A percentile compares a stretch with the other conserved stretches of the same genome.
These are phyloP conservation scores for Chloroceryle aenea DNA, from an alignment of 2,113 vertebrate genomes.

Conservation along the genomic window DNA sequence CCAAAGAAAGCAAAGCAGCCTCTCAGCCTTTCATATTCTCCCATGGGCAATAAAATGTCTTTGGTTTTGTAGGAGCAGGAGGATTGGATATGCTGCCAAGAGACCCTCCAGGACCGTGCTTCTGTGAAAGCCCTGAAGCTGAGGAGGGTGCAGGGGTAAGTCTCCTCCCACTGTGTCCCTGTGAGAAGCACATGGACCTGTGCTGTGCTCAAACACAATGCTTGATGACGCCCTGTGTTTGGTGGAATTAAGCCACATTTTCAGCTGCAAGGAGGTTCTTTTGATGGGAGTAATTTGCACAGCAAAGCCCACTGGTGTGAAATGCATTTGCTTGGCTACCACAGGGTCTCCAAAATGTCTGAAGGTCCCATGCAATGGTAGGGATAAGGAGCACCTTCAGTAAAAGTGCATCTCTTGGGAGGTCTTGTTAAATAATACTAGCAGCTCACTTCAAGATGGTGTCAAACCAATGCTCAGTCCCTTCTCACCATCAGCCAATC, in stretches of 20 bases:
- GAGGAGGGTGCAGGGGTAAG: conserved; percentile 57
- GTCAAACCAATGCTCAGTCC: not conserved
- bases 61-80: conserved; percentile 54
- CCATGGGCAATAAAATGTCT: conserved; percentile 42
- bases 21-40: not conserved
- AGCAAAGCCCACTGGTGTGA: not conserved
- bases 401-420: not conserved
- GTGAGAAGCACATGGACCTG: not conserved
- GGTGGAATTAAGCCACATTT: fast-evolving
- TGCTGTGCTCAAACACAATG: not conserved
- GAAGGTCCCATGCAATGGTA: fast-evolving
- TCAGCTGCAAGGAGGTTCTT: not conserved
- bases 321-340: not conserved
- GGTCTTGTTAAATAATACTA: not conserved
- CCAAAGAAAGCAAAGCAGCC: not conserved
- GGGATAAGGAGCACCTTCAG: not conserved
- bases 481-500: not conserved
- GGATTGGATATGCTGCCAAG: not conserved
- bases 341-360: not conserved
- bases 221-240: not conserved
- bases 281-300: not conserved
- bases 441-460: not conserved
- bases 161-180: not conserved
- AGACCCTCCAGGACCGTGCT: not conserved
- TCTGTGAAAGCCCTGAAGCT: conserved; percentile 1